phyloP scores from a whole-genome alignment of 2,888 invertebrate genomes.

The Pomacea canaliculata region DNA sequence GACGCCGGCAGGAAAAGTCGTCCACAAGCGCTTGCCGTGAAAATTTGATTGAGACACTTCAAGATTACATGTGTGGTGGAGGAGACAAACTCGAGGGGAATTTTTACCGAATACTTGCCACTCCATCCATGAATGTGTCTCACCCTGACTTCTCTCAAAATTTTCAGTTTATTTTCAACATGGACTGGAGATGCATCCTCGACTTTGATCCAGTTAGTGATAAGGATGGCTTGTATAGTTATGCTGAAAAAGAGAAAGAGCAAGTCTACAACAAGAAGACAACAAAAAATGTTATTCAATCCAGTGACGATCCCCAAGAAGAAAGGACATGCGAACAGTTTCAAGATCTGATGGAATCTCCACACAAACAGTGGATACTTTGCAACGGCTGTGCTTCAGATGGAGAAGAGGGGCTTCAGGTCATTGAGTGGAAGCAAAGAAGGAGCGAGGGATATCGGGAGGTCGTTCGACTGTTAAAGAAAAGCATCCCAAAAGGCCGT shows the following conservation, averaged over 20 bases:
- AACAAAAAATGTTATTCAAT: slow-evolving; percentile 37
- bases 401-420: slow-evolving; percentile 24
- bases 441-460: slow-evolving; percentile 45
- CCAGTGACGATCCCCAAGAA: not conserved
- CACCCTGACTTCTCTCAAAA: slow-evolving; percentile 4
- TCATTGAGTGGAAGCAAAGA: slow-evolving; percentile 43
- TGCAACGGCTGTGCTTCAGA: slow-evolving; percentile 46
- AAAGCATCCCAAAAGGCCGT: slow-evolving; percentile 42
- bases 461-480: slow-evolving; percentile 35
- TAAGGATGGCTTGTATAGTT: slow-evolving; percentile 31
- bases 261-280: slow-evolving; percentile 35
- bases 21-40: not conserved
- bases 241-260: slow-evolving; percentile 29
- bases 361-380: slow-evolving; percentile 45
- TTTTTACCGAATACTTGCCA: slow-evolving; percentile 36
- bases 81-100: slow-evolving; percentile 30
- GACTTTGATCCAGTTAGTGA: slow-evolving; percentile 40
- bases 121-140: slow-evolving; percentile 30
- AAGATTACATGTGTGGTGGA: slow-evolving; percentile 17
- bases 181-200: slow-evolving; percentile 41
- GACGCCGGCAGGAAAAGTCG: slow-evolving; percentile 8
- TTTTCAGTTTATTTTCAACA: slow-evolving; percentile 35
- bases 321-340: not conserved
- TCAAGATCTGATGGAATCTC: slow-evolving; percentile 7
- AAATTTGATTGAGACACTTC: slow-evolving; percentile 5